Conservation (phyloP, 2,797 vertebrate genomes). For the Phylloscopus collybita region DNA sequence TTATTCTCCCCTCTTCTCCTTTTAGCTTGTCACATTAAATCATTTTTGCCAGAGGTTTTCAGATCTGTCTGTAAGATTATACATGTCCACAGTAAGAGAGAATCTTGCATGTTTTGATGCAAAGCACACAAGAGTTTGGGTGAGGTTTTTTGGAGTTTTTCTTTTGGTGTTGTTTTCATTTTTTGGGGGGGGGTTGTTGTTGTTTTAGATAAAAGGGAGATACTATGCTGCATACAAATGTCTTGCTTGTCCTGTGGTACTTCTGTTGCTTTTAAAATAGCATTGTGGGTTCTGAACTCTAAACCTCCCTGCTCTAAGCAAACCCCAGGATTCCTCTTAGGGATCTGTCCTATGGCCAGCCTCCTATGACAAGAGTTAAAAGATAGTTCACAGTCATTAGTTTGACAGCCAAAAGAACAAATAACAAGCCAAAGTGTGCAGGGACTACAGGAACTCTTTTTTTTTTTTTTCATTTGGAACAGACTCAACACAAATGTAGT, state of each 20-base stretch:
- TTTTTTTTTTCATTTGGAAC: neutral
- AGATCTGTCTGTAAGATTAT: neutral
- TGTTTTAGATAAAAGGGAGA: neutral
- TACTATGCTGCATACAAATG: neutral
- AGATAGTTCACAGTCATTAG: neutral
- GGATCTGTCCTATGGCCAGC: neutral
- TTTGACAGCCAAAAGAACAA: neutral
- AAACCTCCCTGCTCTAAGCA: neutral
- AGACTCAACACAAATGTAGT: neutral
- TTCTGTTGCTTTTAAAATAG: conserved; percentile 9
- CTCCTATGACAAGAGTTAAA: neutral
- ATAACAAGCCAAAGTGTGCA: neutral
- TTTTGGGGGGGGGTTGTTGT: no score
- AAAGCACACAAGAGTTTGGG: neutral
- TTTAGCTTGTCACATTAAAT: neutral
- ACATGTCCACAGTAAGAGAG: neutral
- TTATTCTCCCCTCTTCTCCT: neutral
- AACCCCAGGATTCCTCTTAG: neutral
- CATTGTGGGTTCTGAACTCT: neutral
- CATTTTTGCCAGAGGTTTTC: neutral
- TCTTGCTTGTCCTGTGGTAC: neutral
- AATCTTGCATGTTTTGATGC: neutral
- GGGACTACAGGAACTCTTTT: neutral
- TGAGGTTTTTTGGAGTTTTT: neutral
- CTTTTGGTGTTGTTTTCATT: no score